Evolutionary conservation across 2,797 vertebrate genomes (phyloP), one percentile per base, ranked within the genome.

Genomic region (Falco berigora): DNA sequence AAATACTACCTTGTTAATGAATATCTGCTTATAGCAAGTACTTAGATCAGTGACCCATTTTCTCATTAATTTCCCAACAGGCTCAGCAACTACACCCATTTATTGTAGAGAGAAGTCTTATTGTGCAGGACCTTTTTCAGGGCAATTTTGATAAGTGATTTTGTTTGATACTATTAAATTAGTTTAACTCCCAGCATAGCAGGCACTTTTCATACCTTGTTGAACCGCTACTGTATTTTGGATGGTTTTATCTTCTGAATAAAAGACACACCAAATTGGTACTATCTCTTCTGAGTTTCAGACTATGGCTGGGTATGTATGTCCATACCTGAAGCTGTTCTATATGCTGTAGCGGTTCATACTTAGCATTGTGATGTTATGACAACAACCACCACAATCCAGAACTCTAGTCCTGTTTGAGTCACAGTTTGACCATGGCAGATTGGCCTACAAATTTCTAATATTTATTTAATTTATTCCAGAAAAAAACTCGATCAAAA

Each of bases 11-110:
- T 14, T 68, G 50, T 67, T 96, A 94, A 94, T 86, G 76, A 88
- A 27, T 63, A 42, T 63, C 50, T 94, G 53, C 82, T 86, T 88
- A 78, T 22, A 91, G 49, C 20, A 63, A 76, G 67, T 88, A 44
- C 63, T 95, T 88, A 82, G 80, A 23, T 92, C 75, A 68, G 85
- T 90, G 82, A 94, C 62, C 86, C 58, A 46, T 84, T 96, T 90
- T 84, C 73, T 77, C 55, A 69, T 72, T 93, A 86, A 86, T 93
- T 95, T 92, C 86, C 87, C 79, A 77, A 59, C 22, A 86, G 76
- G 36, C 32, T 32, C 21, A 86, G 83, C 64, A 86, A 18, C 56
- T 69, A 40, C 8, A 12, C 53, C 56, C 42, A 40, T 75, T 83
- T 78, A 90, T 69, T 73, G 47, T 28, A 66, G 40, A 71, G 18